Conservation (phyloP, 2,888 invertebrate species). For the Agriopis marginaria region DNA sequence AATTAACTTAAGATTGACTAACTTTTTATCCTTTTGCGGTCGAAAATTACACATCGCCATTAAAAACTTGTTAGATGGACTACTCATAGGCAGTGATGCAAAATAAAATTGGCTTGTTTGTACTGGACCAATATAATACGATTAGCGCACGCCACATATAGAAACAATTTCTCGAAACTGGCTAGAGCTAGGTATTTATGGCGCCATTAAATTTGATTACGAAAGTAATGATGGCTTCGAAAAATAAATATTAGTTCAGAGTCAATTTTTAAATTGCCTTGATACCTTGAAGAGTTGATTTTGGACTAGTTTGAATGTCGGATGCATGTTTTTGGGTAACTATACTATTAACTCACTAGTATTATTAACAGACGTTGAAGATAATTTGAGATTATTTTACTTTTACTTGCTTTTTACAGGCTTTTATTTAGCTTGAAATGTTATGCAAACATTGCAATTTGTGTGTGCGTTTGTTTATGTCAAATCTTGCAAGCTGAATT, state of each 20-base stretch:
- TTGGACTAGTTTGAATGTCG: slow-evolving; percentile 19
- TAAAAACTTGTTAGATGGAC: slow-evolving; percentile 41
- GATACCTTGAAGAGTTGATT: slow-evolving; percentile 16
- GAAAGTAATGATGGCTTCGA: slow-evolving; percentile 52
- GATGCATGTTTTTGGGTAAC: not conserved
- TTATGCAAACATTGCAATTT: no score
- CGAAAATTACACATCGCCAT: slow-evolving; percentile 34
- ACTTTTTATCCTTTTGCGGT: slow-evolving; percentile 7
- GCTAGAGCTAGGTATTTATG: slow-evolving; percentile 42
- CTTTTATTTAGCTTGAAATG: no score
- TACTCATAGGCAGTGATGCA: slow-evolving; percentile 41
- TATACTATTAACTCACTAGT: not conserved
- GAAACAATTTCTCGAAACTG: slow-evolving; percentile 45
- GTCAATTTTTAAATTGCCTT: slow-evolving; percentile 35
- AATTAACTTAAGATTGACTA: slow-evolving; percentile 1
- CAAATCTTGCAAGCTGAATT: no score
- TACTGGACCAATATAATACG: slow-evolving; percentile 44
- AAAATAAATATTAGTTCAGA: slow-evolving; percentile 42
- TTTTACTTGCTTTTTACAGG: no score
- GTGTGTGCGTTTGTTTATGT: no score
- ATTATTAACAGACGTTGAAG: not conserved
- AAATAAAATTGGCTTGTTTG: slow-evolving; percentile 50
- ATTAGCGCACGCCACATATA: slow-evolving; percentile 38
- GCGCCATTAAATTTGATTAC: slow-evolving; percentile 53
- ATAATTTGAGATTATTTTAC: no score